These are phyloP conservation scores for Cosmia trapezina DNA, from an alignment of 2,888 invertebrate species.

Conservation along the genomic window DNA sequence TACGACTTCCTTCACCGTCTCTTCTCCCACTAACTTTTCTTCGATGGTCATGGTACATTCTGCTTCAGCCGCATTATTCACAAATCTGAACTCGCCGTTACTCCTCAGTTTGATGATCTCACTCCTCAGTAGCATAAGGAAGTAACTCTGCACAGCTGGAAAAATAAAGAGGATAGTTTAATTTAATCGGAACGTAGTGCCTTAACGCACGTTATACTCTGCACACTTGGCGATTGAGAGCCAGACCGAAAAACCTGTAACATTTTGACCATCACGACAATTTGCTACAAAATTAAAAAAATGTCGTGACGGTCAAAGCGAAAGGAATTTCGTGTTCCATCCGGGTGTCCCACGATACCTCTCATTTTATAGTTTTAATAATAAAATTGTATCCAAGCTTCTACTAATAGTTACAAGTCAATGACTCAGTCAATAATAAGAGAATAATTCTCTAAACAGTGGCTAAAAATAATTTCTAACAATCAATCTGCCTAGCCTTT, in stretches of 20 bases:
- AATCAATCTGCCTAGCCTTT: no score
- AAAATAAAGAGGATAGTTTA: slow-evolving; percentile 9
- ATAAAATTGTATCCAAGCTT: neutral
- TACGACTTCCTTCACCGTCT: neutral
- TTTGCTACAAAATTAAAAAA: no score
- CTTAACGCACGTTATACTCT: neutral
- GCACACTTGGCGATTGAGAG: neutral
- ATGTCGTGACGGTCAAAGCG: neutral
- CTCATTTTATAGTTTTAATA: no score
- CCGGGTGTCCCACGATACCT: no score
- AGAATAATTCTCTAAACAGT: no score
- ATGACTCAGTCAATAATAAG: no score
- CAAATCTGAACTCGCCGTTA: slow-evolving; percentile 2
- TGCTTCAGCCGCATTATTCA: slow-evolving; percentile 13
- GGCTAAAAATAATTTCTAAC: no score
- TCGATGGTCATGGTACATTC: slow-evolving; percentile 11
- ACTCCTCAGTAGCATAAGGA: slow-evolving; percentile 1
- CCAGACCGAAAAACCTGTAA: neutral
- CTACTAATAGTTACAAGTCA: neutral
- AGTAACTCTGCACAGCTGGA: neutral
- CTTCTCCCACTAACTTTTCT: neutral
- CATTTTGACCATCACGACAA: no score
- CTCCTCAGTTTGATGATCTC: slow-evolving; percentile 15
- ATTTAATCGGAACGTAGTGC: neutral
- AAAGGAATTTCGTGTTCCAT: neutral